Percentiles rank a stretch among this genome's conserved stretches.
Conservation (phyloP, 2,113 vertebrate species). For the Strigops habroptila region DNA sequence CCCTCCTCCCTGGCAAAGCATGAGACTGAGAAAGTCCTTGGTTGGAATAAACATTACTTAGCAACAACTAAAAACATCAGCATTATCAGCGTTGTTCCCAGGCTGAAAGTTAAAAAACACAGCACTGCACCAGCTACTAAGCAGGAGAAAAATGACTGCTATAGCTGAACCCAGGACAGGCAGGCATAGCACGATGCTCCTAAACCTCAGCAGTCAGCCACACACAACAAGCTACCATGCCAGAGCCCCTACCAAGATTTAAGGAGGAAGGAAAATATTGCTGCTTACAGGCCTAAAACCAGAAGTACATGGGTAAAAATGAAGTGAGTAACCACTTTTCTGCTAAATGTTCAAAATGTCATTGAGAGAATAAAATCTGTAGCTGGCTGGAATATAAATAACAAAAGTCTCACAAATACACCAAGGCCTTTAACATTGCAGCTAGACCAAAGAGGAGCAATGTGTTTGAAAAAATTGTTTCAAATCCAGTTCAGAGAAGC, state of each 20-base stretch:
- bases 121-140: no score
- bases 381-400: background rate
- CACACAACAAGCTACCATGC: accelerated
- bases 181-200: background rate
- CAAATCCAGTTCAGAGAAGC: conserved; percentile 19
- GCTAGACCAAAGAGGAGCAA: background rate
- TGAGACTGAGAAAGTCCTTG: no score
- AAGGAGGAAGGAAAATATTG: background rate
- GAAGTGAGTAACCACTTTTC: background rate
- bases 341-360: background rate
- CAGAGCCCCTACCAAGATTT: background rate
- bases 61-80: no score
- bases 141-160: no score
- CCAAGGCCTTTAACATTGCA: background rate
- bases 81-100: no score
- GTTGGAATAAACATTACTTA: no score
- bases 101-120: no score
- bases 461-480: background rate
- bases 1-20: no score
- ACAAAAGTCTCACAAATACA: background rate
- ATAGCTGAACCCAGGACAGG: no score
- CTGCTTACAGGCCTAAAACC: background rate
- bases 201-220: background rate
- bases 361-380: background rate
- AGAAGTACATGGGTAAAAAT: background rate